These are phyloP conservation scores for Erythrocercus mccallii DNA, from an alignment of 2,113 vertebrate genomes.

Conservation along the genomic window DNA sequence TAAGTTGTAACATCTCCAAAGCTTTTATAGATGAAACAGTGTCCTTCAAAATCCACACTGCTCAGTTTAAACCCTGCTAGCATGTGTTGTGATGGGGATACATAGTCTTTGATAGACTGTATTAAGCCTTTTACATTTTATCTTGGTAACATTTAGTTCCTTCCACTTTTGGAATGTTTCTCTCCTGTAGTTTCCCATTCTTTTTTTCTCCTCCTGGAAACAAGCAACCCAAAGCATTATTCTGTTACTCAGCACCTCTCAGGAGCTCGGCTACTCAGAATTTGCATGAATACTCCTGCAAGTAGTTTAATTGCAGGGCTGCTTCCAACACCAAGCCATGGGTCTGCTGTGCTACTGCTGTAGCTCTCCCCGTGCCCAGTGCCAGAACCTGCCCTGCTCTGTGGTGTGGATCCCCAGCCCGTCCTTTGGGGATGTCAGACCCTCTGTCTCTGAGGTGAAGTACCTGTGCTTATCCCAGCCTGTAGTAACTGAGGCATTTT, in stretches of 20 bases:
- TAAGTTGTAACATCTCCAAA: not conserved
- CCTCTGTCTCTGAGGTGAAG: not conserved
- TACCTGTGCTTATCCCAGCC: not conserved
- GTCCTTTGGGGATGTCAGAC: not conserved
- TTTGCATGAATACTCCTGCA: not conserved
- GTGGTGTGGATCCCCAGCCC: not conserved
- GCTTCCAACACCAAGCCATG: accelerated
- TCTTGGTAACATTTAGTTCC: not conserved
- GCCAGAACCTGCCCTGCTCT: not conserved
- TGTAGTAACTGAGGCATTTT: not conserved
- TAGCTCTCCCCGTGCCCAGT: not conserved
- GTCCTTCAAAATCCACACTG: not conserved
- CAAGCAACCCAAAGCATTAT: not conserved
- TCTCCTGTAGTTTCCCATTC: not conserved
- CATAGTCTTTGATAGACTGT: not conserved
- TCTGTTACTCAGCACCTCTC: not conserved
- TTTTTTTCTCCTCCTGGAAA: not conserved
- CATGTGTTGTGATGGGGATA: not conserved
- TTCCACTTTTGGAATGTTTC: not conserved
- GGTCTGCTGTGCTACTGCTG: not conserved
- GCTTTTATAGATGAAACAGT: not conserved
- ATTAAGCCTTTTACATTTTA: not conserved
- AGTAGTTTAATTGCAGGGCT: not conserved
- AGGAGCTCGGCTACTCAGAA: not conserved
- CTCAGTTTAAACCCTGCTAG: not conserved